Evolutionary conservation across 2,888 invertebrate genomes (phyloP).

Genomic region (Trichacis sp.): DNA sequence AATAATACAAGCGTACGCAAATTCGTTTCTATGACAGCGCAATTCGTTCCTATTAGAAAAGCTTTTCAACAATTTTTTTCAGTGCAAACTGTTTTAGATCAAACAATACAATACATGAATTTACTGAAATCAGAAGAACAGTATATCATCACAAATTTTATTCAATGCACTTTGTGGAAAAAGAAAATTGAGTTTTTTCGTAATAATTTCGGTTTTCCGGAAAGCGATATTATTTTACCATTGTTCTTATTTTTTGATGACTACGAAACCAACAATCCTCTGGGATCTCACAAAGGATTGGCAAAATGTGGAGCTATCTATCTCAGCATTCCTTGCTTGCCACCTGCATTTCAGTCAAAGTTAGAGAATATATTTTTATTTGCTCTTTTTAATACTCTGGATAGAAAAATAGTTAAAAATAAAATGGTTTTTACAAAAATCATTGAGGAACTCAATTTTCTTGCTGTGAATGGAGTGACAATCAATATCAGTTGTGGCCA

Average conservation of each 20-base stretch:
- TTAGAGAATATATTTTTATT: slow-evolving; percentile 28
- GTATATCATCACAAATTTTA: slow-evolving; percentile 21
- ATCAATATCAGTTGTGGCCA: no score
- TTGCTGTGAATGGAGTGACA: slow-evolving; percentile 24
- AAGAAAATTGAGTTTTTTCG: slow-evolving; percentile 2
- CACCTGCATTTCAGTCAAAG: slow-evolving; percentile 29
- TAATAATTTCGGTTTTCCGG: no score
- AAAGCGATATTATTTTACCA: slow-evolving; percentile 31
- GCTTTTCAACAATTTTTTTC: slow-evolving; percentile 30
- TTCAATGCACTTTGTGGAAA: slow-evolving; percentile 24
- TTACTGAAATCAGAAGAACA: slow-evolving; percentile 11
- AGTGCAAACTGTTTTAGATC: slow-evolving; percentile 14
- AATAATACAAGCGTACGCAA: not conserved
- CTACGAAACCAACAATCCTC: slow-evolving; percentile 44
- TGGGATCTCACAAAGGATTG: slow-evolving; percentile 41
- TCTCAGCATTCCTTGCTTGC: slow-evolving; percentile 34
- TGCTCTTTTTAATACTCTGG: no score
- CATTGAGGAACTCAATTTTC: slow-evolving; percentile 31
- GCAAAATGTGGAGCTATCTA: slow-evolving; percentile 44
- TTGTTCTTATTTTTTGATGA: slow-evolving; percentile 42
- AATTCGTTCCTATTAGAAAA: slow-evolving; percentile 25
- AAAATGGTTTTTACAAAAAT: slow-evolving; percentile 28
- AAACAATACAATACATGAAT: slow-evolving; percentile 24
- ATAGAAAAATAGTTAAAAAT: slow-evolving; percentile 30
- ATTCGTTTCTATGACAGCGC: not conserved